phyloP scores from a whole-genome alignment of 2,888 invertebrate genomes.

The Zhengitettix transpicula region DNA sequence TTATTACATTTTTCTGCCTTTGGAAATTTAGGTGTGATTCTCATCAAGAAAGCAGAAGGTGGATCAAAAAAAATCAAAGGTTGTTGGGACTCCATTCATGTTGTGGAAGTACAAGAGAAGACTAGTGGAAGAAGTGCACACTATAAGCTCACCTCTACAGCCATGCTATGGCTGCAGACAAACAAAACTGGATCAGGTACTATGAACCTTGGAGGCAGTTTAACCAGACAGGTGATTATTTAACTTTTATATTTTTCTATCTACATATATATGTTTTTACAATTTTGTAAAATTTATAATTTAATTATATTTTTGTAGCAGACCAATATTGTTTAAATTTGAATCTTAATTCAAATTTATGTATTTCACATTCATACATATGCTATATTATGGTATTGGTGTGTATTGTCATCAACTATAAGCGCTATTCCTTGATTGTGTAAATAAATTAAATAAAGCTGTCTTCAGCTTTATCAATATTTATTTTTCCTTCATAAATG shows the following conservation, averaged over 20 bases:
- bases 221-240: conserved; percentile 73
- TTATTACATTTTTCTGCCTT: conserved; percentile 14
- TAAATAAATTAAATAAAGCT: too few species aligned
- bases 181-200: conserved; percentile 92
- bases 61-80: conserved; percentile 97
- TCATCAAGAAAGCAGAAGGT: conserved; percentile 98
- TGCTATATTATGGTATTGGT: too few species aligned
- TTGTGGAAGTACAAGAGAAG: conserved; percentile 96
- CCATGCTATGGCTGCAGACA: conserved; percentile 98
- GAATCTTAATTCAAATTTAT: too few species aligned
- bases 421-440: too few species aligned
- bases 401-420: too few species aligned
- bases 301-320: too few species aligned
- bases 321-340: too few species aligned
- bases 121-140: conserved; percentile 85
- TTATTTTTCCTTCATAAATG: too few species aligned
- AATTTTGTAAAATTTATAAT: too few species aligned
- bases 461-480: too few species aligned
- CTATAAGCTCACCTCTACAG: conserved; percentile 97
- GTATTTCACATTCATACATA: too few species aligned
- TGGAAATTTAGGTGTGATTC: conserved; percentile 60
- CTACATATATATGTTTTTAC: neutral
- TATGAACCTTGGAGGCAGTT: conserved; percentile 96
- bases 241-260: neutral
- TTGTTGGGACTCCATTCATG: conserved; percentile 99